A percentile compares a stretch with the other conserved stretches of the same genome.
Evolutionary conservation across 2,113 vertebrate species (phyloP).

Genomic region (Protobothrops flavoviridis): DNA sequence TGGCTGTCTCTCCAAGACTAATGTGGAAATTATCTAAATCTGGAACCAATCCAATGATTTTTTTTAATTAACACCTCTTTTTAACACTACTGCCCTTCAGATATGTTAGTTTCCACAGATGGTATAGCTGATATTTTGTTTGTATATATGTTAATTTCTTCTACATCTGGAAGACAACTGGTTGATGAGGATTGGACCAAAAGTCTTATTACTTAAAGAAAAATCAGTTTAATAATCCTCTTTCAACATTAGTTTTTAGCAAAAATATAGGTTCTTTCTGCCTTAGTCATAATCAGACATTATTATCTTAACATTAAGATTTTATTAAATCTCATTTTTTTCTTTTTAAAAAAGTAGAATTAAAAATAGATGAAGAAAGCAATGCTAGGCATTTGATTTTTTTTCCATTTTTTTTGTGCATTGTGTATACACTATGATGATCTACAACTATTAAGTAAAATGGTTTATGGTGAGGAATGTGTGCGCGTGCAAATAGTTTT

Average conservation of each 20-base stretch:
- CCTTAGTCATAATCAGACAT: not conserved
- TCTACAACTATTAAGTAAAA: not conserved
- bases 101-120: not conserved
- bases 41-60: not conserved
- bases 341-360: not conserved
- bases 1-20: not conserved
- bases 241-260: not conserved
- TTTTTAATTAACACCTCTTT: not conserved
- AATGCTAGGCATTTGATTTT: not conserved
- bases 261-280: not conserved
- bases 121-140: not conserved
- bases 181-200: not conserved
- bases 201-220: not conserved
- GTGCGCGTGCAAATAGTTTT: not conserved
- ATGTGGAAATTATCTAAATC: not conserved
- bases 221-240: not conserved
- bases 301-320: not conserved
- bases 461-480: not conserved
- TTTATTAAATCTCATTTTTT: not conserved
- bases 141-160: not conserved
- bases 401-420: not conserved
- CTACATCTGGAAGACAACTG: not conserved
- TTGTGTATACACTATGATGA: not conserved
- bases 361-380: not conserved
- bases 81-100: conserved; percentile 1